Evolutionary conservation across 2,888 invertebrate genomes (phyloP).

Genomic region (Cephonodes hylas): DNA sequence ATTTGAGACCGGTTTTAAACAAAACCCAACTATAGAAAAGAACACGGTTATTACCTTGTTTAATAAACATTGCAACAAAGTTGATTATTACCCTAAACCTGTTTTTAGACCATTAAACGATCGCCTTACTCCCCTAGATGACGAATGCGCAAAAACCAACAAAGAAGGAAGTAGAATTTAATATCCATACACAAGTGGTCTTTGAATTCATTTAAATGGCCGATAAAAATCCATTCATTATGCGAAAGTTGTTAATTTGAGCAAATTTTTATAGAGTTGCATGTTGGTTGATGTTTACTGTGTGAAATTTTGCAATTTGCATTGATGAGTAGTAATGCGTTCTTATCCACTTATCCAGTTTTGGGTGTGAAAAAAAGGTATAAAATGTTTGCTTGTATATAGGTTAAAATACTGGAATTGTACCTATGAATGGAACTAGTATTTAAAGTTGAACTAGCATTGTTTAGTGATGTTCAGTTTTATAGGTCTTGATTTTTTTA

Average conservation of each 20-base stretch:
- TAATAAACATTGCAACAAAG: conserved; percentile 79
- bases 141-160: conserved; percentile 64
- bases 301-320: conserved; percentile 10
- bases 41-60: conserved; percentile 73
- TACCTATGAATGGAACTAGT: too few relatives aligned
- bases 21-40: conserved; percentile 44
- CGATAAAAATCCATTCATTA: conserved; percentile 57
- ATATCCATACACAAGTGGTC: conserved; percentile 56
- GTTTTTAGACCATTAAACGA: conserved; percentile 48
- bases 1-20: conserved; percentile 37
- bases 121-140: conserved; percentile 44
- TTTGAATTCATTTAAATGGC: conserved; percentile 70
- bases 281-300: conserved; percentile 29
- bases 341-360: neutral
- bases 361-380: neutral
- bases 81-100: conserved; percentile 64
- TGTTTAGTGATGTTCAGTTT: too few relatives aligned
- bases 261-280: conserved; percentile 44
- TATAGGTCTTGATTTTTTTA: too few relatives aligned
- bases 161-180: conserved; percentile 69
- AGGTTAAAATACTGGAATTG: too few relatives aligned
- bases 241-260: conserved; percentile 70
- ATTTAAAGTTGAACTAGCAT: too few relatives aligned
- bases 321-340: neutral
- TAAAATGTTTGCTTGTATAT: too few relatives aligned